A percentile compares a stretch with the other conserved stretches of the same genome.
Conservation (phyloP, 2,797 vertebrate species). For the Moxostoma hubbsi region DNA sequence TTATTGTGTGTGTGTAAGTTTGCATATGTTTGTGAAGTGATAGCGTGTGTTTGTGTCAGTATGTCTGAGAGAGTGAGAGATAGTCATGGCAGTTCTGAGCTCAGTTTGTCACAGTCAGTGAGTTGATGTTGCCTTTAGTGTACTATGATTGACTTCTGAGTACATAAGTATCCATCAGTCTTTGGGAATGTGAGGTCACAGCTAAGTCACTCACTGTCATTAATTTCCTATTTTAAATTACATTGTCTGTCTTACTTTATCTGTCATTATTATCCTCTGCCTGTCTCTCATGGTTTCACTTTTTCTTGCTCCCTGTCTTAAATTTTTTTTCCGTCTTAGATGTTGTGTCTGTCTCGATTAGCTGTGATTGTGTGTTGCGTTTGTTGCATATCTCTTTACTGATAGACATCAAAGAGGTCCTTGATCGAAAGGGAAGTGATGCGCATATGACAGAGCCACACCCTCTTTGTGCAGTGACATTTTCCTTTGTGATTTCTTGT, state of each 20-base stretch:
- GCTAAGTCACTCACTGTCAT: constrained; percentile 17
- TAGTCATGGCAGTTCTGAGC: not conserved
- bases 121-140: constrained; percentile 13
- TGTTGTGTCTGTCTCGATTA: not conserved
- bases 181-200: constrained; percentile 21
- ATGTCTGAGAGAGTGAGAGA: not conserved
- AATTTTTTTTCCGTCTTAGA: not conserved
- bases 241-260: not conserved
- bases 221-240: constrained; percentile 31
- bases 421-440: constrained; percentile 46
- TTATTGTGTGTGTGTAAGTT: not conserved
- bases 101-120: not conserved
- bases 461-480: constrained; percentile 36
- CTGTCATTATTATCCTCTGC: not conserved
- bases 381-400: not conserved
- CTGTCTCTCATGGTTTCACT: constrained; percentile 13
- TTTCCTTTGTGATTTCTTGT: constrained; percentile 44
- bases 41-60: not conserved
- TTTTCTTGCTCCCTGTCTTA: not conserved
- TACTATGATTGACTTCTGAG: constrained; percentile 12
- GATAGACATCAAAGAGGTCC: constrained; percentile 32
- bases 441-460: constrained; percentile 14
- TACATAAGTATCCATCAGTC: constrained; percentile 7
- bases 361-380: not conserved
- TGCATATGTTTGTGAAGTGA: constrained; percentile 6